Evolutionary conservation across 2,113 vertebrate species (phyloP), one percentile per base, ranked within the genome.

Genomic region (Gorsachius goisagi): DNA sequence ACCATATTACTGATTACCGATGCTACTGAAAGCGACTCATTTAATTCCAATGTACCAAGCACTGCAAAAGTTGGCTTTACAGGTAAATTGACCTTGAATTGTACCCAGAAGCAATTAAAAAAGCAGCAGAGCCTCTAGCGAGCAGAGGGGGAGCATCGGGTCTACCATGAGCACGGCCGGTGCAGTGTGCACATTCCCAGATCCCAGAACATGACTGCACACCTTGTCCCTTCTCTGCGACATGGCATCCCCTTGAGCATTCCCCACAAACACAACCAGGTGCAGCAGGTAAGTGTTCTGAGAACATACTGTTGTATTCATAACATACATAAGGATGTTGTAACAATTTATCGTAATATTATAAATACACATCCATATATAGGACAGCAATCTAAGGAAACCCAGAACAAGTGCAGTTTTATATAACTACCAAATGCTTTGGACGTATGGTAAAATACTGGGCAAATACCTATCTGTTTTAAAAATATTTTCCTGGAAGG

Each of bases 211-310:
- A 1, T 24, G 16, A 63, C 53, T 16, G 24, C 23, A 37, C 17
- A 50, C 9, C 3, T 9, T 17, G 7, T 24, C 30, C 16, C 13
- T 66, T 37, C 50, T 35, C 76, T 53, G n/a, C 27, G 17, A 6
- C 4, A 4, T 1, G 5, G 12, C 79, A 60, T 30, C 52, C 0
- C 0, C 77, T 83, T 4, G 6, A 64, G 35, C 4, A 1, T 6
- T 67, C 28, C 68, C 52, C 74, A 55, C 56, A 50, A 41, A 63
- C 33, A 45, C 1, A 1, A 20, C 26, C 39, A 52, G n/a, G 76
- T 33, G n/a, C 73, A 78, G 60, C 39, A 67, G 37, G 52, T 71
- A 17, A 77, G 37, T 6, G 44, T 41, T 81, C 82, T 49, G n/a
- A 81, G 67, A 30, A 30, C 33, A 24, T 10, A 66, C 19, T 3